Base-by-base conservation (phyloP, 2,888 invertebrate species). In the Thymelicus acteon region DNA sequence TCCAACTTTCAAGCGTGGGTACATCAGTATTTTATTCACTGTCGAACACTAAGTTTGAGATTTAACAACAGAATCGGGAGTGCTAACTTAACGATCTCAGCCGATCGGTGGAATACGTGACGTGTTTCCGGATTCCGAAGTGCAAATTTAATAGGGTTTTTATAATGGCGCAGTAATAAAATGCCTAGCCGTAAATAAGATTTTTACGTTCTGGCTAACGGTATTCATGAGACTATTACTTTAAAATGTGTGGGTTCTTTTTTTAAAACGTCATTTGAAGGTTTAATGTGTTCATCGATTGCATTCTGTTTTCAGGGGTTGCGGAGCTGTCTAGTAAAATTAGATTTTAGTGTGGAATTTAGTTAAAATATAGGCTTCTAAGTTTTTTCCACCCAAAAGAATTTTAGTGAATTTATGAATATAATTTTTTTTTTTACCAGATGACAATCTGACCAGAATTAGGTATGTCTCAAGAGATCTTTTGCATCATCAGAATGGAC, bases 21-120 rank as follows among this genome's bases (percentile, higher is more conserved):
- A 15, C 52, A 19, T 52, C 6, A 52, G 10, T 19, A 52, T 19
- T 52, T 49, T 49, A 49, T 54, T 54, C 19, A 24, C 8, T 54
- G 7, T 54, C 52, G 19, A 24, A 24, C 15, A 10, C 4, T 54
- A 54, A 15, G 12, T 58, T 31, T 37, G 57, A 37, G 10, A 60
- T 75, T 60, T 60, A 19, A 40, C 60, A 60, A 68, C 61, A 60
- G 60, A 60, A 60, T 65, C 65, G 60, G 49, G 39, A 67, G 15
- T 40, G 60, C 60, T 24, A 70, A 80, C 74, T 85, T 85, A 83
- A 85, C 82, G 84, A 84, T 80, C 79, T 73, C 73, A 74, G 80
- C 82, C 67, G 82, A 84, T 85, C 83, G 81, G 84, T 81, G 74
- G 77, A 39, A 71, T 48, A 81, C 85, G 83, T 85, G 85, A 80